Percentiles rank a stretch among this genome's conserved stretches.
phyloP scores from a whole-genome alignment of 1,140 invertebrate genomes.

The Daktulosphaira vitifoliae region DNA sequence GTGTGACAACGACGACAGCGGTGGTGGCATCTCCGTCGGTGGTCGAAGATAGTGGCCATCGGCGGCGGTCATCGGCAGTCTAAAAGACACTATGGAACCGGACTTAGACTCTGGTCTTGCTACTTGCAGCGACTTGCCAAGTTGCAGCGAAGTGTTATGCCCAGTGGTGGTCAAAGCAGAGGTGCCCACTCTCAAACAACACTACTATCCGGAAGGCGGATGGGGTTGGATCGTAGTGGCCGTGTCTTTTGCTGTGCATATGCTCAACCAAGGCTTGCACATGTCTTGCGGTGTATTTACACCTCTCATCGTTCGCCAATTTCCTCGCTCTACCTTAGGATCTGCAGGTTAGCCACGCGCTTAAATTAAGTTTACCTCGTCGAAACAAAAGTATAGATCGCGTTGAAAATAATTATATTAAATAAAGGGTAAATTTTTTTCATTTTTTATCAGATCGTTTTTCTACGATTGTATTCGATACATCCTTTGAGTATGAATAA shows the following conservation, averaged over 20 bases:
- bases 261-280: constrained; percentile 48
- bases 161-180: constrained; percentile 35
- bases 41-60: background rate
- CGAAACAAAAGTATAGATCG: too few species aligned
- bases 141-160: constrained; percentile 39
- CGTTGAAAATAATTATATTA: too few species aligned
- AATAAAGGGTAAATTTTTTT: too few species aligned
- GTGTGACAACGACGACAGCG: background rate
- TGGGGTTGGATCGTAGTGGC: constrained; percentile 57
- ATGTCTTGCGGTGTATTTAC: constrained; percentile 44
- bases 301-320: constrained; percentile 38
- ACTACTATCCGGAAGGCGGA: constrained; percentile 58
- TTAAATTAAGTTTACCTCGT: too few species aligned
- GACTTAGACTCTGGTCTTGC: constrained; percentile 39
- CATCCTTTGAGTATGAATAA: too few species aligned
- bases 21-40: background rate
- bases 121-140: constrained; percentile 39
- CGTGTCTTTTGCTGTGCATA: constrained; percentile 48
- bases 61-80: background rate
- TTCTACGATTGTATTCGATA: too few species aligned
- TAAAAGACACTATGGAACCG: constrained; percentile 9
- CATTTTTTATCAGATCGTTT: too few species aligned
- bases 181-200: constrained; percentile 46
- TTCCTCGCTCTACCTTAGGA: constrained; percentile 35
- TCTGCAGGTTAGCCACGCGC: constrained; percentile 38